Evolutionary conservation across 2,113 vertebrate genomes (phyloP).

Genomic region (Sarotherodon lohbergeri): DNA sequence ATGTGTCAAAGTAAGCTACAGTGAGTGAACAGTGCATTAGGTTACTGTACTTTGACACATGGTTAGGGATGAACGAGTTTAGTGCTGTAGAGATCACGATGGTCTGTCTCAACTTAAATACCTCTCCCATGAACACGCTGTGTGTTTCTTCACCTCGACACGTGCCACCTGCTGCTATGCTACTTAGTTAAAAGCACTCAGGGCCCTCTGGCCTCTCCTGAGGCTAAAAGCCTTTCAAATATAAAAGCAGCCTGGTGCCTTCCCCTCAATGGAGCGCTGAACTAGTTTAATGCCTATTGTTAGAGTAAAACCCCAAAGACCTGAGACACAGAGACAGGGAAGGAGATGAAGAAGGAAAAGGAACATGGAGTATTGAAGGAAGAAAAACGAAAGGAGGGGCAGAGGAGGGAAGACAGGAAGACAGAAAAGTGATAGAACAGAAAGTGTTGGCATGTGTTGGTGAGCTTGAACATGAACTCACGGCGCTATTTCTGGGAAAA

Average conservation of each 20-base stretch:
- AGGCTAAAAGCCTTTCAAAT: conserved; percentile 55
- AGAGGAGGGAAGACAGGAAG: neutral
- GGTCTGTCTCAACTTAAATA: conserved; percentile 2
- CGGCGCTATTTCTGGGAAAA: neutral
- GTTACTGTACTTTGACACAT: neutral
- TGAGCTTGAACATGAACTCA: neutral
- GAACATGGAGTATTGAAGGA: neutral
- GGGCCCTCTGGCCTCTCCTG: conserved; percentile 29
- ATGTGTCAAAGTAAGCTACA: neutral
- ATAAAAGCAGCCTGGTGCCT: conserved; percentile 44
- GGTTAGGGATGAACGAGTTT: neutral
- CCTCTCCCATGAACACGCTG: neutral
- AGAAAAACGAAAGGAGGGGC: neutral
- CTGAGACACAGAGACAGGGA: conserved; percentile 23
- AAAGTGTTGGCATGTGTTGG: neutral
- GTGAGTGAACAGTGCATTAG: neutral
- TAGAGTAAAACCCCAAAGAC: conserved; percentile 60
- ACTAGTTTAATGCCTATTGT: conserved; percentile 75
- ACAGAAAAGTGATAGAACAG: neutral
- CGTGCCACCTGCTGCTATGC: conserved; percentile 31
- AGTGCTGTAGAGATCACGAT: neutral
- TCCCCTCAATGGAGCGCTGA: conserved; percentile 58
- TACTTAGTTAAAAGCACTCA: conserved; percentile 43
- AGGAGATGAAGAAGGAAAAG: neutral
- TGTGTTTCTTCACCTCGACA: conserved; percentile 10